Percentiles rank a stretch among this genome's conserved stretches.
Conservation (phyloP, 2,797 vertebrate species). For the Fistularia commersonii region DNA sequence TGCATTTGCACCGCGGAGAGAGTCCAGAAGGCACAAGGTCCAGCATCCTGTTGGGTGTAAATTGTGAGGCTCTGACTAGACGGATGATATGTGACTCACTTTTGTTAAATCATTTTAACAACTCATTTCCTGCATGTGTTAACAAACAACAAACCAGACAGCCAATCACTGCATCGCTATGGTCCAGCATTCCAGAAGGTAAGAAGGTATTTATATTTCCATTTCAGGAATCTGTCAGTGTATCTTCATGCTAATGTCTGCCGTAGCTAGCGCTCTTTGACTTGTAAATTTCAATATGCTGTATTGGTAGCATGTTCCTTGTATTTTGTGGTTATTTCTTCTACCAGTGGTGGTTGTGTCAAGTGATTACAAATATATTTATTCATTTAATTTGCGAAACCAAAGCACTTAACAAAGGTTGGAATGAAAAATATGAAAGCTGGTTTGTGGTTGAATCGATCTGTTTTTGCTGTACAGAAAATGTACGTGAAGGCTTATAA, state of each 20-base stretch:
- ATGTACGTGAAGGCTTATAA: too few species aligned
- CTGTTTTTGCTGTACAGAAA: too few species aligned
- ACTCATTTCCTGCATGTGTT: neutral
- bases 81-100: constrained; percentile 38
- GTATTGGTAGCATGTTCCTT: neutral
- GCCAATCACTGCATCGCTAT: neutral
- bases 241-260: neutral
- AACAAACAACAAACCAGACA: neutral
- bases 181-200: too few species aligned
- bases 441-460: too few species aligned
- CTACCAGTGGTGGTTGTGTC: too few species aligned
- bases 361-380: too few species aligned
- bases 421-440: too few species aligned
- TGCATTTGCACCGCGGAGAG: constrained; percentile 15
- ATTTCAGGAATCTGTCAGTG: too few species aligned
- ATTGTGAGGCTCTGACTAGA: constrained; percentile 19
- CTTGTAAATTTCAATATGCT: neutral
- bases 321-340: too few species aligned
- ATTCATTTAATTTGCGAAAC: too few species aligned
- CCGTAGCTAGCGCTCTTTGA: neutral
- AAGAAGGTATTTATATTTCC: too few species aligned
- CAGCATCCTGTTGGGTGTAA: constrained; percentile 30
- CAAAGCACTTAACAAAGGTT: too few species aligned
- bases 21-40: constrained; percentile 25
- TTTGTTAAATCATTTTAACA: neutral